phyloP scores from a whole-genome alignment of 2,113 vertebrate species.

The Podarcis raffonei region DNA sequence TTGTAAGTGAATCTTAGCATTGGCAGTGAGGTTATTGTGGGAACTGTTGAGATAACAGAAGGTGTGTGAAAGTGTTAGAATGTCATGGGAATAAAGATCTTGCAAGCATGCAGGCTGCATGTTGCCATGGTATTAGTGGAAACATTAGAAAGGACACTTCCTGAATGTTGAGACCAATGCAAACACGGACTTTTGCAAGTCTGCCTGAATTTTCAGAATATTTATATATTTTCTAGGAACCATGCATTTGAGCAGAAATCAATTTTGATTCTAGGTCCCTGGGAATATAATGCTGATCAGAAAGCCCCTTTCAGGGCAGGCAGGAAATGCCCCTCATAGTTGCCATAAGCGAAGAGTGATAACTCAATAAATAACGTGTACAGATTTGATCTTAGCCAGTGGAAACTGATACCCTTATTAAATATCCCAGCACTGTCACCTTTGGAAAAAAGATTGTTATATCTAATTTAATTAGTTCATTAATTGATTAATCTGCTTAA shows the following conservation, averaged over 20 bases:
- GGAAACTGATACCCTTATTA: neutral
- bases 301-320: too few species aligned
- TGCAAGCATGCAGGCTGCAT: neutral
- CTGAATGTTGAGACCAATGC: neutral
- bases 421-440: neutral
- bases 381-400: neutral
- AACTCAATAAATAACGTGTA: neutral
- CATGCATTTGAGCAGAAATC: neutral
- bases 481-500: conserved; percentile 21
- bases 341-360: neutral
- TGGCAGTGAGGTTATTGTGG: neutral
- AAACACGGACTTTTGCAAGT: neutral
- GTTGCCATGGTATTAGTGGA: neutral
- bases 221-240: neutral
- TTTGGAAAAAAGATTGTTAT: neutral
- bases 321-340: neutral
- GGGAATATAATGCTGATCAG: neutral
- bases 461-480: conserved; percentile 10
- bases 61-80: neutral
- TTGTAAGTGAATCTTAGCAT: neutral
- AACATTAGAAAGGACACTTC: neutral
- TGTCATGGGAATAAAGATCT: neutral
- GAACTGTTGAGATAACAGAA: neutral
- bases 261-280: neutral
- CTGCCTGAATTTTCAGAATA: neutral